Percentiles rank a stretch among this genome's conserved stretches.
Evolutionary conservation across 2,888 invertebrate species (phyloP).

Genomic region (Phalangium opilio): DNA sequence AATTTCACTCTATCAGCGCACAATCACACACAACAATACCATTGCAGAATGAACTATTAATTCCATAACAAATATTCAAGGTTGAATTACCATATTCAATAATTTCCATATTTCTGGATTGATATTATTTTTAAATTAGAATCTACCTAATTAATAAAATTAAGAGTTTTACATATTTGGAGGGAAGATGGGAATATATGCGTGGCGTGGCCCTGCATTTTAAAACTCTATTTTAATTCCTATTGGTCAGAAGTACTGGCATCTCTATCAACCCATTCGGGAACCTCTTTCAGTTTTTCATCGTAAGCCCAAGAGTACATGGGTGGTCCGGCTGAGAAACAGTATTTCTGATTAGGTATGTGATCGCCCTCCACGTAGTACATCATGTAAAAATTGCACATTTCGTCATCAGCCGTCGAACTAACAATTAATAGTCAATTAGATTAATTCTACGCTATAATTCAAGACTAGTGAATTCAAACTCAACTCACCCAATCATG

Average conservation of each 20-base stretch:
- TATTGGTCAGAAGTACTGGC: conserved; percentile 17
- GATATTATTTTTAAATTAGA: too few species aligned
- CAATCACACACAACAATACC: too few species aligned
- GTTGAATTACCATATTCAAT: too few species aligned
- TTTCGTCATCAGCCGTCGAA: conserved; percentile 71
- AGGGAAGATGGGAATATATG: too few species aligned
- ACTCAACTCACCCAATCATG: conserved; percentile 48
- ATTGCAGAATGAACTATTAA: too few species aligned
- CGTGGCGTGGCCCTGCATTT: too few species aligned
- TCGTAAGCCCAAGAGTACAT: conserved; percentile 56
- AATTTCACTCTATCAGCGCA: too few species aligned
- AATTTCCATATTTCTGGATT: too few species aligned
- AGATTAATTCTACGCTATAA: neutral
- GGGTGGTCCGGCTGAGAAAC: conserved; percentile 71
- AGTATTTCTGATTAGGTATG: conserved; percentile 61
- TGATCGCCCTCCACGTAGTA: conserved; percentile 62
- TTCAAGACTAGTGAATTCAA: neutral
- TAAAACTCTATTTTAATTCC: too few species aligned
- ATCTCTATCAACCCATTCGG: conserved; percentile 16
- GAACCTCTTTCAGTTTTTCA: conserved; percentile 30
- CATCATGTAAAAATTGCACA: conserved; percentile 93
- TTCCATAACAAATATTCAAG: too few species aligned
- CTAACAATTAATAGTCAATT: conserved; percentile 32
- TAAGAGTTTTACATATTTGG: too few species aligned
- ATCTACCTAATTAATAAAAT: too few species aligned